Base-by-base conservation (phyloP, 2,113 vertebrate genomes). In the Pygoscelis adeliae region DNA sequence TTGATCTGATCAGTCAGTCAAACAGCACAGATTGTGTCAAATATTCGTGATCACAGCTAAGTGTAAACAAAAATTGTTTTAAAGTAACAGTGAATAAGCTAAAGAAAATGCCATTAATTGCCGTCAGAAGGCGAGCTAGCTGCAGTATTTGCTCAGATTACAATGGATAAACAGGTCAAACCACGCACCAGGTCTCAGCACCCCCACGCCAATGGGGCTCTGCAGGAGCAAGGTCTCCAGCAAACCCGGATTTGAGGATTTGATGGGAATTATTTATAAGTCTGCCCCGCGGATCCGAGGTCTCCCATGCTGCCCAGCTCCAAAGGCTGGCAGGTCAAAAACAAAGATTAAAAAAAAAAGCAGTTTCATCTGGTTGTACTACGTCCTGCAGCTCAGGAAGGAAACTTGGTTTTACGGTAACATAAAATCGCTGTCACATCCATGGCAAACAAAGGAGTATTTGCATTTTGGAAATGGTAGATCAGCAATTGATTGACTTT, bases 261-360 rank as follows among this genome's bases (percentile, higher is more conserved):
- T 55, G 36, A n/a, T 15, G 27, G 55, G 56, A 50, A 62, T 67
- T 38, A 32, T 6, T 47, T 47, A 6, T 6, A 19, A 32, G 14
- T 2, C 0, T 7, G 34, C 8, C 3, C 11, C 0, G 4, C 13
- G 32, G 30, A 74, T 13, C 47, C 0, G 1, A 67, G 59, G 17
- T 56, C 32, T 55, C 49, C 22, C 14, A 1, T 0, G 11, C 56
- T 36, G 30, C 38, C 44, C 8, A 1, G 52, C 38, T 52, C 72
- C 46, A 7, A 26, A 46, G 46, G 49, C 78, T 52, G 50, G 34
- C 17, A 5, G 17, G n/a, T 30, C 27, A 59, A n/a, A 73, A 17
- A 0, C 8, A 14, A 5, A 25, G 34, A 46, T 14, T 61, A 36
- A 36, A 42, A 36, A 80, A 36, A 80, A 26, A 32, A 38, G 8